These are phyloP conservation scores for Phymanthus crucifer DNA, from an alignment of 92 coral and sea anemone genomes.

Conservation along the genomic window DNA sequence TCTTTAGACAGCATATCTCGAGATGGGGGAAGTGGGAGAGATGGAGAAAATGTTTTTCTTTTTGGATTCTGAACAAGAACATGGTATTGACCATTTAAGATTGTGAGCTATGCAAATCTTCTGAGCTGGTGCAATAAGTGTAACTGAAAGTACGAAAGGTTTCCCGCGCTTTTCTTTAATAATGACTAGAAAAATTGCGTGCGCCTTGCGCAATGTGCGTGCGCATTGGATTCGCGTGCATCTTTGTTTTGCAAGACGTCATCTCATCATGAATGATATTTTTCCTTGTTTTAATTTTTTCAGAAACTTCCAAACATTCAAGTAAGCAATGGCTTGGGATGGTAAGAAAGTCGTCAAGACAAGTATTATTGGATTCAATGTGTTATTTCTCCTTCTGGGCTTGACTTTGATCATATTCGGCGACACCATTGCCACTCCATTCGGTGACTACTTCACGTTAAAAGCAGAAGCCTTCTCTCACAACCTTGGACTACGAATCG, in stretches of 20 bases:
- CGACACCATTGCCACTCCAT: conserved; percentile 76
- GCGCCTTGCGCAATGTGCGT: no score
- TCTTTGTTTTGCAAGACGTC: no score
- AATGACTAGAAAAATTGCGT: no score
- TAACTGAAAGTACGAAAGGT: no score
- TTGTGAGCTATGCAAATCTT: no score
- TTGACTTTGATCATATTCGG: conserved; percentile 80
- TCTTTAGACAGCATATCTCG: background rate
- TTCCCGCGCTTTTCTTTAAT: no score
- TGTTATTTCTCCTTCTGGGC: conserved; percentile 71
- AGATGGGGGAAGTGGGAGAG: background rate
- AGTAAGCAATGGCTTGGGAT: conserved; percentile 43
- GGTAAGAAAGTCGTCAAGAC: conserved; percentile 65
- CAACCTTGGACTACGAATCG: conserved; percentile 71
- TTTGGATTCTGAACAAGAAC: no score
- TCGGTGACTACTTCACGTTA: conserved; percentile 83
- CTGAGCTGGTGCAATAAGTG: no score
- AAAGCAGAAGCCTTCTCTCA: conserved; percentile 66
- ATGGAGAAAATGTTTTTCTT: background rate
- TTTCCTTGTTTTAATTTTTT: background rate
- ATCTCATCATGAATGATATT: background rate
- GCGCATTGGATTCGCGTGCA: no score
- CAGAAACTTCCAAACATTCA: background rate
- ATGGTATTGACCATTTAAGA: no score
- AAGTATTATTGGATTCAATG: conserved; percentile 65